Base-by-base conservation (phyloP, 2,888 invertebrate species). In the Macaria liturata region DNA sequence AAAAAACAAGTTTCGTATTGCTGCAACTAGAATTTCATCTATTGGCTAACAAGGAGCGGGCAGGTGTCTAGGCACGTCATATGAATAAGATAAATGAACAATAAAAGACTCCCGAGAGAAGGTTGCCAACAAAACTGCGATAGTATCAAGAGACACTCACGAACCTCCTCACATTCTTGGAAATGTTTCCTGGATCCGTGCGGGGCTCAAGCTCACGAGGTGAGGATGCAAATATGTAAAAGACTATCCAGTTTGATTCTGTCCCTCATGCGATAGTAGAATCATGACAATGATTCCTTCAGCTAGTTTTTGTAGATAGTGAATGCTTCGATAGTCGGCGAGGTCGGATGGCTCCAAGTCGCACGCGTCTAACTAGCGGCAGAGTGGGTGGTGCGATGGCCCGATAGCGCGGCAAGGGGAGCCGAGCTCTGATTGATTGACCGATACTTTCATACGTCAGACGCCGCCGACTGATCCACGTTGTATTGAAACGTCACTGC, bases 401-500 rank as follows among this genome's bases (percentile, higher is more conserved):
- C 47, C 67, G 81, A 81, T 81, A 80, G 68, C 67, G 64, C 69
- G 60, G 55, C 61, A 56, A 58, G 59, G 64, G 65, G 68, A 67
- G 68, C 66, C 67, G 62, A 66, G 63, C 60, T 64, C 65, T 71
- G 76, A 77, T 78, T 77, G 82, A 84, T 80, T 71, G 73, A 67
- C 70, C 67, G 81, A 82, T 84, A 80, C 74, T 74, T 74, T 68
- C 70, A 69, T 74, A 72, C 70, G 75, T 74, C 79, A 69, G 66
- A 65, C 69, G 65, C 65, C 68, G 67, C 66, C 67, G 80, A 86
- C 78, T 83, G 88, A 83, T 86, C 80, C 82, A 80, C 75, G 83
- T 81, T 78, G 88, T 91, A 91, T 91, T 91, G 91, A 91, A 91
- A 88, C 85, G 91, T 91, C 91, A 87, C 76, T 75, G 72, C 62